Evolutionary conservation across 1,140 invertebrate species (phyloP), one percentile per base, ranked within the genome.

Genomic region (Plectus sambesii): DNA sequence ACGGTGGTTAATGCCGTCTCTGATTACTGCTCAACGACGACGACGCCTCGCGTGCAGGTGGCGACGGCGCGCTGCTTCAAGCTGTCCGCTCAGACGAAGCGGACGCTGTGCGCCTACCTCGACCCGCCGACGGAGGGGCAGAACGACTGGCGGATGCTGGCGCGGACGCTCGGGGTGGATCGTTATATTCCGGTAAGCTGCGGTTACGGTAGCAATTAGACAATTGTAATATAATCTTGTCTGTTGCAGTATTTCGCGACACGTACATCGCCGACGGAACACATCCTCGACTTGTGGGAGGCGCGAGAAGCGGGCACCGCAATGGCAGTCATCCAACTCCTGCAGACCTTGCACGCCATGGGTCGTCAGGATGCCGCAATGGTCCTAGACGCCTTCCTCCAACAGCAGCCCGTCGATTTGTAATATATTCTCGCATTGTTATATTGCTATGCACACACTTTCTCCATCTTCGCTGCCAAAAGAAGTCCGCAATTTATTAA

Each of bases 211-310:
- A n/a, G 1, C 27, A 12, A 43, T 4, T 26, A 15, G 2, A 12
- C 22, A 12, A 19, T 23, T 26, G 12, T 26, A 3, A 47, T 40
- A 15, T 25, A 20, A 22, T 39, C 45, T 9, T 9, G 8, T 49
- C 44, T 1, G 23, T 60, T 62, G 47, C 47, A 63, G 61, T 63
- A 60, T 42, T 63, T 63, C 39, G 61, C 47, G 48, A 55, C 61
- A 12, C 56, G 49, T 20, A 52, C 59, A 15, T 62, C 62, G 23
- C 62, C 61, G 26, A 56, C 62, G 9, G 47, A 55, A 8, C 44
- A 62, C 9, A 43, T 68, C 24, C 47, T 65, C 4, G 62, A 65
- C 43, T 49, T 65, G 3, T 65, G 64, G 64, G 62, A 65, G 47
- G 55, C 62, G 8, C 47, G 38, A 12, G 39, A 38, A 5, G 36